Base-by-base conservation (phyloP, 2,888 invertebrate genomes). In the Polymixis lichenea region DNA sequence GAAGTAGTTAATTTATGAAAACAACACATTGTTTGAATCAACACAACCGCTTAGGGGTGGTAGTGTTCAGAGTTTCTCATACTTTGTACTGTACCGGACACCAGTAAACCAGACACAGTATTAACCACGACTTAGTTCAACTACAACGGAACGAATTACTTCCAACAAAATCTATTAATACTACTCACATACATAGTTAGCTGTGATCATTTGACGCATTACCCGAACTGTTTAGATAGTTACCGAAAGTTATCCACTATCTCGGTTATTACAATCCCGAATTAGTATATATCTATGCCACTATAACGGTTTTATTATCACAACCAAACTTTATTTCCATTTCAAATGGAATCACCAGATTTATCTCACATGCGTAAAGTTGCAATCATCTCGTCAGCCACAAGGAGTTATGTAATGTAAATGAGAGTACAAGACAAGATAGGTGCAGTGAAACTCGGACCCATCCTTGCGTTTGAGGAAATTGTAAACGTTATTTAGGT, bases 171-270 rank as follows among this genome's bases (percentile, higher is more conserved):
- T 78, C 55, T 66, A 43, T 60, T 55, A 82, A 25, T 46, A 53
- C 32, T 60, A 32, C 32, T 1, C 4, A 32, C 32, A 1, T 32
- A 8, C 88, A 84, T 87, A 89, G 22, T 38, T 55, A 55, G 25
- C 19, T 2, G 49, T 28, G 56, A 43, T 69, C 89, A 85, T 88
- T 85, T 90, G 88, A 89, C 85, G 80, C 83, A 92, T 90, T 74
- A 80, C 83, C 80, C 55, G 7, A 22, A 32, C 22, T 64, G 25
- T 55, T 64, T 17, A 19, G 38, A 19, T 32, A 1, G n/a, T 32
- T 2, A 58, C 15, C 13, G 11, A 28, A 7, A 25, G 8, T 17
- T 0, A 11, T 25, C 25, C 25, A 55, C 17, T 75, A 17, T 8
- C 17, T 17, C 64, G 4, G 38, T 46, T 17, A 38, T 51, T 49